Evolutionary conservation across 92 coral and sea anemone genomes (phyloP), one percentile per base, ranked within the genome.

Genomic region (Desmophyllum pertusum): DNA sequence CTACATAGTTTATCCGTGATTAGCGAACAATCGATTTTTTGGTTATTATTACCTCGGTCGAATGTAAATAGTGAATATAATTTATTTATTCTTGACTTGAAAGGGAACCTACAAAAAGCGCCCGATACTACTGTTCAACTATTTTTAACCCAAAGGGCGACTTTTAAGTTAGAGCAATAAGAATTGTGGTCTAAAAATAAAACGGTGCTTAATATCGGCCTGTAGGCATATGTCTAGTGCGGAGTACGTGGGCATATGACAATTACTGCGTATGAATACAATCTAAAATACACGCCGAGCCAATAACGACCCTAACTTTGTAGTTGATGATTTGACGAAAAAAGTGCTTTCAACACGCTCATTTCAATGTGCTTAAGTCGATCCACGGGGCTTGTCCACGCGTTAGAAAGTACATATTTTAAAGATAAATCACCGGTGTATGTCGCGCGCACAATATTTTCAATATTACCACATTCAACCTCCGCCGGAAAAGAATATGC

Each of bases 11-110:
- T 81, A 65, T 82, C 48, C 61, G 39, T 36, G 33, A 72, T 82
- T 82, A 82, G 62, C 86, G 86, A 71, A 82, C 86, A 82, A 82
- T 81, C 86, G 71, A 38, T 67, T 74, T 64, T 75, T 51, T 48
- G 6, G 48, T 67, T 87, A 72, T 81, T 87, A 81, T 81, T 87
- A 70, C 63, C 62, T 48, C 53, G 81, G 66, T 68, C 81, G 74
- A 84, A 76, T 92, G 95, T 92, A 92, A 92, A 92, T 89, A 92
- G 65, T 86, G 77, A 51, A 75, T n/a, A n/a, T 84, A 77, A 75
- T 52, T 92, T 92, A 92, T 92, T 92, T 92, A 92, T 92, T 89
- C 92, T 88, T 66, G 59, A 73, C 70, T 70, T 71, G 30, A 81
- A 66, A 79, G 55, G 92, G 43, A 57, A 84, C 70, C 5, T 65